Conservation (phyloP, 2,113 vertebrate species). For the Pholis gunnellus region DNA sequence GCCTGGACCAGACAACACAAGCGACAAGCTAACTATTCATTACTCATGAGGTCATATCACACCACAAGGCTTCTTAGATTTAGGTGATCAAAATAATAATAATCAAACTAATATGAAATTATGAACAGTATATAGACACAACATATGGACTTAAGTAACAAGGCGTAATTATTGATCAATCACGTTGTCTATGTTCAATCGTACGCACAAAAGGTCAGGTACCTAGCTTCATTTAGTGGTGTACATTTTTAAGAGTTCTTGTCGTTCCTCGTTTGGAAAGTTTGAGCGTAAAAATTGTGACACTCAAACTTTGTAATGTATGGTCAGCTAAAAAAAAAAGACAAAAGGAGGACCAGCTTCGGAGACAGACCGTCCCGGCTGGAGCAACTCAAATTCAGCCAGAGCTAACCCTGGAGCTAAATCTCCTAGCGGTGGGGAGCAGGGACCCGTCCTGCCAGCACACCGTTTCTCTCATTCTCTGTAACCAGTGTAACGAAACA, state of each 20-base stretch:
- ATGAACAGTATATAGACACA: background rate
- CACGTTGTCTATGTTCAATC: background rate
- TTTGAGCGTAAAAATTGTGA: background rate
- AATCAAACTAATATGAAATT: background rate
- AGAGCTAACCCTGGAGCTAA: too few relatives aligned
- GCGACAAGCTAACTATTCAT: background rate
- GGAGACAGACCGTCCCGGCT: too few relatives aligned
- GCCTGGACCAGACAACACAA: slow-evolving; percentile 57
- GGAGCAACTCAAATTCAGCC: too few relatives aligned
- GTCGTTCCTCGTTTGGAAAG: background rate
- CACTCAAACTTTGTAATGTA: background rate
- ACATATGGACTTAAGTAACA: background rate
- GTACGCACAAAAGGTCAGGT: background rate
- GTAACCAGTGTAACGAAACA: too few relatives aligned
- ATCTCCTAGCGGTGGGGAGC: too few relatives aligned
- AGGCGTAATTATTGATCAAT: background rate
- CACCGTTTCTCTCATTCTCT: too few relatives aligned
- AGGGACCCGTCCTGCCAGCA: too few relatives aligned
- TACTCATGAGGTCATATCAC: background rate
- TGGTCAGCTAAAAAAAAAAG: background rate
- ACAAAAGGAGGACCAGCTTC: too few relatives aligned
- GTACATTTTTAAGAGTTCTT: background rate
- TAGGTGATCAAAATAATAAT: background rate
- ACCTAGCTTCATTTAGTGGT: background rate
- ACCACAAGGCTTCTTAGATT: background rate